Evolutionary conservation across 2,113 vertebrate genomes (phyloP).

Genomic region (Ammodytes marinus): DNA sequence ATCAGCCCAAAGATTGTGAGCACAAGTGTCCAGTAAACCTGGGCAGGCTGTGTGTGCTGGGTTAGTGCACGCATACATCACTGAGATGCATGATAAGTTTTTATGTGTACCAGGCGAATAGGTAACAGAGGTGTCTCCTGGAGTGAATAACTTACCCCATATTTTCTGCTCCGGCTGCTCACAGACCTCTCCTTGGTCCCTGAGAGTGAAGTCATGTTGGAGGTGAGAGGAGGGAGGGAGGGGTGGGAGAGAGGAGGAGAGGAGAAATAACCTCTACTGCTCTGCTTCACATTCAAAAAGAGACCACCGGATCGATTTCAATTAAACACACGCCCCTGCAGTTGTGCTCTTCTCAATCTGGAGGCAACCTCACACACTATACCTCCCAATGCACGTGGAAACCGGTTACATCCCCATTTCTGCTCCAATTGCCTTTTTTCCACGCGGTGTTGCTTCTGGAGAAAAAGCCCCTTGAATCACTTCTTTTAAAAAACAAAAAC

Average conservation of each 20-base stretch:
- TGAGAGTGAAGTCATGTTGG: constrained; percentile 96
- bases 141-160: constrained; percentile 89
- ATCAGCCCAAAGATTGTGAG: constrained; percentile 12
- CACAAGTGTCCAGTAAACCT: constrained; percentile 1
- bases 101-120: constrained; percentile 15
- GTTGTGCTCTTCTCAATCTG: constrained; percentile 59
- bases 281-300: constrained; percentile 75
- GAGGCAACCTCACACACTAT: constrained; percentile 42
- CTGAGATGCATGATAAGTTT: constrained; percentile 46
- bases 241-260: constrained; percentile 48
- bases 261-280: constrained; percentile 63
- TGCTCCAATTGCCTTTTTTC: background rate
- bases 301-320: constrained; percentile 66
- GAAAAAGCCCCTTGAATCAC: background rate
- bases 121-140: constrained; percentile 51
- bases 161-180: constrained; percentile 92
- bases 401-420: constrained; percentile 57
- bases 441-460: background rate
- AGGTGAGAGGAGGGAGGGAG: constrained; percentile 69
- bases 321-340: constrained; percentile 71
- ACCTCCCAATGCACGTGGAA: constrained; percentile 61
- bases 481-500: constrained; percentile 8
- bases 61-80: constrained; percentile 20
- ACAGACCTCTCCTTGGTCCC: constrained; percentile 95
- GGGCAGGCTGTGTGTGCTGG: constrained; percentile 8